phyloP scores from a whole-genome alignment of 2,797 vertebrate genomes.

The Chlorospingus flavigularis region DNA sequence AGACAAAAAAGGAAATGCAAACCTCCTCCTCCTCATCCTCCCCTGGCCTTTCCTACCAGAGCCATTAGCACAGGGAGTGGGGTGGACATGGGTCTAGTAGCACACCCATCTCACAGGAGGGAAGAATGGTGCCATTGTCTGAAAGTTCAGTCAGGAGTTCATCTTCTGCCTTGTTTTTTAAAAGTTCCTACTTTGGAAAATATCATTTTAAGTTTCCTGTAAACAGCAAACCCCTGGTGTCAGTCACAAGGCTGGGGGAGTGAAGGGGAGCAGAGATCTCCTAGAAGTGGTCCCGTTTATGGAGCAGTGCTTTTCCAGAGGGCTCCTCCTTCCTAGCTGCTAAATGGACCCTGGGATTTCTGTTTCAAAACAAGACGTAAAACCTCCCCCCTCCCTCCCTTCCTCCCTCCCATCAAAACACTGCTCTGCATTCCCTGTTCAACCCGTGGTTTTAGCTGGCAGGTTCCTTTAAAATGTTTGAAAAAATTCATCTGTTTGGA shows the following conservation, averaged over 20 bases:
- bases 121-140: not conserved
- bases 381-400: not conserved
- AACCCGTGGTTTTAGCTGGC: not conserved
- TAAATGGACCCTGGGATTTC: not conserved
- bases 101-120: rapidly evolving
- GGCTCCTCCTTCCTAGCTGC: not conserved
- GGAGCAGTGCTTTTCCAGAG: not conserved
- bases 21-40: not conserved
- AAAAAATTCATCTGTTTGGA: not conserved
- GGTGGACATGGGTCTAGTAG: not conserved
- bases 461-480: not conserved
- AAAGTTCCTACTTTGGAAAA: not conserved
- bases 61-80: not conserved
- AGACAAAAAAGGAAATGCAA: not conserved
- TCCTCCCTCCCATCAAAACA: not conserved
- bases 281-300: not conserved
- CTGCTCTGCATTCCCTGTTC: not conserved
- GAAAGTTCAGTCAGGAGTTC: not conserved
- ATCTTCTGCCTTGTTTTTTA: not conserved
- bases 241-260: not conserved
- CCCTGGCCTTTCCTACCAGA: not conserved
- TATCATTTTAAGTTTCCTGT: rapidly evolving
- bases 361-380: not conserved
- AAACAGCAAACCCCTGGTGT: not conserved
- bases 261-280: not conserved